Evolutionary conservation across 1,140 invertebrate genomes (phyloP).

Genomic region (Mizuhopecten yessoensis): DNA sequence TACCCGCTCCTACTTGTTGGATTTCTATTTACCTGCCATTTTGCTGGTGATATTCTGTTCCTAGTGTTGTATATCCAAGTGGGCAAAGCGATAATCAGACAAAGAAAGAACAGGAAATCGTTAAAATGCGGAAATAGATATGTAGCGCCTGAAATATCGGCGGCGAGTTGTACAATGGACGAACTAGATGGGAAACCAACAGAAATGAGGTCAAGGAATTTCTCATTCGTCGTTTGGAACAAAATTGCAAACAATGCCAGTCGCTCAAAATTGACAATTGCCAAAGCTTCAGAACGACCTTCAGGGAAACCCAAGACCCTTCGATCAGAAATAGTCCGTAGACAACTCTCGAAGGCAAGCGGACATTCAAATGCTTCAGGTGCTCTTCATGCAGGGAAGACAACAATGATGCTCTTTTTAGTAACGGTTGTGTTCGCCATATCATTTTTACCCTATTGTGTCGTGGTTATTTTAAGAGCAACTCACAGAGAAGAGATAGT

Average conservation of each 20-base stretch:
- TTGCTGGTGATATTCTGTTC: constrained; percentile 48
- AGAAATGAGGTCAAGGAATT: constrained; percentile 33
- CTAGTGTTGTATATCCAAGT: constrained; percentile 53
- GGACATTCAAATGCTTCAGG: background rate
- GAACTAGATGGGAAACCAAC: constrained; percentile 46
- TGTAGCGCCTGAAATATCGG: constrained; percentile 46
- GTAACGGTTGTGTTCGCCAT: constrained; percentile 60
- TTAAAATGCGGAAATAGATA: constrained; percentile 1
- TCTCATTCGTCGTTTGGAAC: constrained; percentile 55
- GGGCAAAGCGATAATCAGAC: constrained; percentile 46
- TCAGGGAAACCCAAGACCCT: background rate
- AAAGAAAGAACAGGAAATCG: constrained; percentile 46
- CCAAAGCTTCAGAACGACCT: background rate
- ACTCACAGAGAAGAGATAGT: constrained; percentile 20
- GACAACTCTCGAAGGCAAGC: background rate
- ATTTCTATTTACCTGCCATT: constrained; percentile 54
- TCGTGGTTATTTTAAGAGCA: constrained; percentile 52
- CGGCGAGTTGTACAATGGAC: constrained; percentile 54
- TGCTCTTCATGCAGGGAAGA: constrained; percentile 52
- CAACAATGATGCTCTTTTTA: constrained; percentile 61
- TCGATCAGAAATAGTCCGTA: background rate
- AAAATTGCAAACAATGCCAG: constrained; percentile 42
- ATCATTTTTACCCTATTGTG: constrained; percentile 55
- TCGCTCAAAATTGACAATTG: background rate
- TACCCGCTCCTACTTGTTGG: constrained; percentile 56